Conservation (phyloP, 2,888 invertebrate species). For the Platycheirus rosarum region DNA sequence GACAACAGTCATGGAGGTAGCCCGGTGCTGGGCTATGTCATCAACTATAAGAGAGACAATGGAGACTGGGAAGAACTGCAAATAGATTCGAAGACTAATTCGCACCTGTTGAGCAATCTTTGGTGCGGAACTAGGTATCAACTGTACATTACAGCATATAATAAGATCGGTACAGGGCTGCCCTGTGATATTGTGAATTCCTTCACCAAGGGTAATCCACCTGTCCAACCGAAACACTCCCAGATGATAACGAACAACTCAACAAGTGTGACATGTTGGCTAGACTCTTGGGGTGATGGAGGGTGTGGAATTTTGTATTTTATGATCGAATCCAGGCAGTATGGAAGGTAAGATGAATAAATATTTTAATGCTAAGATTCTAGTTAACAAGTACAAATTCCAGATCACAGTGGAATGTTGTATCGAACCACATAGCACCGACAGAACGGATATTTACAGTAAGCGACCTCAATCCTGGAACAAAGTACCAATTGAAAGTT, state of each 20-base stretch:
- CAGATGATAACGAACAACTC: slow-evolving; percentile 93
- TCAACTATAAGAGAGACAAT: slow-evolving; percentile 94
- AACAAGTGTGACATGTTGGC: slow-evolving; percentile 92
- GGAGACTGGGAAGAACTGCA: slow-evolving; percentile 96
- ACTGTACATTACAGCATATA: slow-evolving; percentile 94
- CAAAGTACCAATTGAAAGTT: slow-evolving; percentile 89
- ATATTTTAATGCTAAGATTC: neutral
- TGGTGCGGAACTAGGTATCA: slow-evolving; percentile 95
- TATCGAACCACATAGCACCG: slow-evolving; percentile 91
- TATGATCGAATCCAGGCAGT: slow-evolving; percentile 90
- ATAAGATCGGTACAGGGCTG: slow-evolving; percentile 93
- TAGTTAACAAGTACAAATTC: neutral
- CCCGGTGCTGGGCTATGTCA: slow-evolving; percentile 91
- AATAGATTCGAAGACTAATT: slow-evolving; percentile 91
- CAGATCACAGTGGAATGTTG: slow-evolving; percentile 88
- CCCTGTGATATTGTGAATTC: slow-evolving; percentile 94
- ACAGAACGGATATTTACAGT: slow-evolving; percentile 92
- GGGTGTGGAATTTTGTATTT: slow-evolving; percentile 94
- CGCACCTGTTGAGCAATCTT: slow-evolving; percentile 90
- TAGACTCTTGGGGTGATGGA: slow-evolving; percentile 94
- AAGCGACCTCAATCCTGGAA: slow-evolving; percentile 89
- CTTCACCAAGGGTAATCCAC: slow-evolving; percentile 91
- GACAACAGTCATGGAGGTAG: slow-evolving; percentile 92
- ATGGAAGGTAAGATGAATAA: slow-evolving; percentile 78
- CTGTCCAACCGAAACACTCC: slow-evolving; percentile 90